Evolutionary conservation across 92 coral and sea anemone species (phyloP), one percentile per base, ranked within the genome.

Genomic region (Epizoanthus fatuus): DNA sequence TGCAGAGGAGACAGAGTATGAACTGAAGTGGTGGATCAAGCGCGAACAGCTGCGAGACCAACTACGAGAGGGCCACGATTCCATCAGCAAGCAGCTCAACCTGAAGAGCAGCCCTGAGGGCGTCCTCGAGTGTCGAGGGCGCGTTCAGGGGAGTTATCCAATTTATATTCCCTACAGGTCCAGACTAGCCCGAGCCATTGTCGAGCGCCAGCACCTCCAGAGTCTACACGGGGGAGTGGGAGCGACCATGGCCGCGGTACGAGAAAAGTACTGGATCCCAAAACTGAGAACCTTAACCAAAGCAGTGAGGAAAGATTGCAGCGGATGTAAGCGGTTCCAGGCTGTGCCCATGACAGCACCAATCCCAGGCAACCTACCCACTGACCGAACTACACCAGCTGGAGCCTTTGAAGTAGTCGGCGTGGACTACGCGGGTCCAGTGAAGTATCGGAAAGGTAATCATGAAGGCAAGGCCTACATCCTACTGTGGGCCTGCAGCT

Each of bases 81-180:
- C 4, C 59, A 72, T 12, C 59, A 72, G 64, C 63, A 35, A 74
- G 10, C 63, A 49, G 42, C 80, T 55, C 20, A 74, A 74, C 64
- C 65, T 74, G 65, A 2, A 74, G 66, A 25, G 1, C 65, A 74
- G 13, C 49, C 13, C 80, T 55, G 65, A 74, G 9, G 80, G 80
- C 51, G 8, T 74, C 65, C 65, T 74, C 79, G 63, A 20, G 63
- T 73, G 79, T 73, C 79, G 63, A 73, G 79, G 79, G 11, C 64
- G 79, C 63, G 10, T 74, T 53, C 80, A 55, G 80, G 80, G 80
- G 1, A 55, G 14, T 0, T 5, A 25, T 5, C 80, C 65, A 15
- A 54, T 74, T 74, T 74, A 74, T 74, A 5, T 74, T 11, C 80
- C 80, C 17, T 54, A 11, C 20, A 74, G 80, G 80, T 74, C 79